These are phyloP conservation scores for Pyrochroa serraticornis DNA, from an alignment of 2,888 invertebrate genomes.

Conservation along the genomic window DNA sequence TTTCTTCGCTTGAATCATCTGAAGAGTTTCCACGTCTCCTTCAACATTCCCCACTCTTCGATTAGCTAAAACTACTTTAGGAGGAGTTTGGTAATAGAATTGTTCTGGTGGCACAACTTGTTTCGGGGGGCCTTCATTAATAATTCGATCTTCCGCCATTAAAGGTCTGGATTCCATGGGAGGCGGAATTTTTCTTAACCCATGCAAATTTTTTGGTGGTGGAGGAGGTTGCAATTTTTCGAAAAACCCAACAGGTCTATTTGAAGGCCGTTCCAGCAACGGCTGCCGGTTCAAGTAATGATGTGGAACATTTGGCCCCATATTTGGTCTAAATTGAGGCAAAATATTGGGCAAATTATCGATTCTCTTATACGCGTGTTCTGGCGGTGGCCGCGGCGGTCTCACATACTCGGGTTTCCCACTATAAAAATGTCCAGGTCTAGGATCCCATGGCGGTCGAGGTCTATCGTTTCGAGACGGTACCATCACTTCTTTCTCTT, in stretches of 20 bases:
- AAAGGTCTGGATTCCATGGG: slow-evolving; percentile 8
- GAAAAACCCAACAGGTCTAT: slow-evolving; percentile 55
- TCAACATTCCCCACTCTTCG: slow-evolving; percentile 57
- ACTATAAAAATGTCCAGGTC: slow-evolving; percentile 57
- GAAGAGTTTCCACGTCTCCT: slow-evolving; percentile 67
- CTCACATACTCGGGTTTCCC: slow-evolving; percentile 56
- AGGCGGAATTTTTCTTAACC: slow-evolving; percentile 61
- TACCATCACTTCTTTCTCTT: slow-evolving; percentile 45
- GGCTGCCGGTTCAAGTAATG: slow-evolving; percentile 53
- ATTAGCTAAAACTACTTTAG: slow-evolving; percentile 59
- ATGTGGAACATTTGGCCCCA: slow-evolving; percentile 56
- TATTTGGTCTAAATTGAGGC: slow-evolving; percentile 74
- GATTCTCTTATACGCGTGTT: slow-evolving; percentile 54
- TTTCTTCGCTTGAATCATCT: slow-evolving; percentile 70
- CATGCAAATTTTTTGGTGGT: slow-evolving; percentile 55
- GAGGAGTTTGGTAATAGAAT: slow-evolving; percentile 52
- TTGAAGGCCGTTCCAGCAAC: slow-evolving; percentile 55
- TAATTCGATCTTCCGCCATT: slow-evolving; percentile 44
- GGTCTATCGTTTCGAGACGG: slow-evolving; percentile 47
- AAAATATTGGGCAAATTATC: slow-evolving; percentile 68
- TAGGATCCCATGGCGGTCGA: slow-evolving; percentile 59
- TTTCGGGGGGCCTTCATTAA: slow-evolving; percentile 40
- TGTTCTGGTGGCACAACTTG: slow-evolving; percentile 41
- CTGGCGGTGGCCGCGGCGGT: slow-evolving; percentile 51
- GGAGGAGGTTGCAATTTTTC: slow-evolving; percentile 57